Evolutionary conservation across 2,888 invertebrate species (phyloP), one percentile per base, ranked within the genome.

Genomic region (Dynastes maya): DNA sequence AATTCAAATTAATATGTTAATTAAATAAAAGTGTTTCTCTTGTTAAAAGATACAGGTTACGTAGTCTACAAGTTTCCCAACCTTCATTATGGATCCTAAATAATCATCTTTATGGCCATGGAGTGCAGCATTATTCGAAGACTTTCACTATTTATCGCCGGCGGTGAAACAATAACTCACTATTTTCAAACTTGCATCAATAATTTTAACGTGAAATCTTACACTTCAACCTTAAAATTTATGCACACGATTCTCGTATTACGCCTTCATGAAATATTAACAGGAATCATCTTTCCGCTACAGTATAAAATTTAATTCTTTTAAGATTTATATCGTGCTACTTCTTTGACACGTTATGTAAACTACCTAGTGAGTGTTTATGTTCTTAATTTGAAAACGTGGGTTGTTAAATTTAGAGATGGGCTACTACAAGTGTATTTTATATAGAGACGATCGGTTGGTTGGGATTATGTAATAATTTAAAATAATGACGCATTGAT

Each of bases 131-230:
- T 68, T 75, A 75, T 75, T 65, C 76, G 55, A 76, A 79, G 78
- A 80, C 80, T 80, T 80, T 80, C 80, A 80, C 80, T 76, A 70
- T 68, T 75, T 51, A 63, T 70, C 49, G 71, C 78, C 76, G 40
- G 13, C 5, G 78, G 80, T 78, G 32, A 78, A 76, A 76, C 78
- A 65, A 80, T 80, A 80, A 80, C 22, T 80, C 80, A 77, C 79
- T 70, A 71, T 77, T 77, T 77, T 79, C 65, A 77, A 79, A 72
- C 64, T 58, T 74, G 79, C 77, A 63, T 79, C 79, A 72, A 79
- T 79, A 65, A 79, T 79, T 77, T 77, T 64, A 67, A 77, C 77
- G 65, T 70, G 76, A 79, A 79, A 77, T 67, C 77, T 68, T 67
- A 77, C 77, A 78, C 75, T 55, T 53, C 71, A 78, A 67, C 22